Conservation (phyloP, 2,113 vertebrate species). For the Psilopogon haemacephalus region DNA sequence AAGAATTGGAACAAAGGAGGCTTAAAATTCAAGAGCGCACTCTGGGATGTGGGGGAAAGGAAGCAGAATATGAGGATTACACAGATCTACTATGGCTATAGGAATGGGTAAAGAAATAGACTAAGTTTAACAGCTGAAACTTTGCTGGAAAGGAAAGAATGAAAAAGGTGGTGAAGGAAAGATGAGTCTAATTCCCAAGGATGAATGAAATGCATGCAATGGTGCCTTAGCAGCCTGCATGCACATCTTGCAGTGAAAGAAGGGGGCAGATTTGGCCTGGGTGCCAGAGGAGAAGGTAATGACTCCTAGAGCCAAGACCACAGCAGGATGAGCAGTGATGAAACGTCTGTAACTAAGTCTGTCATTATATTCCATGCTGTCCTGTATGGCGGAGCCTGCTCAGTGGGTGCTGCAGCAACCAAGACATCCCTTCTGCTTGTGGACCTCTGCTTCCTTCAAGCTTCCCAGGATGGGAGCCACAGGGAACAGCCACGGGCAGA, state of each 20-base stretch:
- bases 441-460: neutral
- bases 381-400: neutral
- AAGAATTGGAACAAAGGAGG: neutral
- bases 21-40: neutral
- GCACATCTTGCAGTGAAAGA: neutral
- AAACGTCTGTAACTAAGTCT: neutral
- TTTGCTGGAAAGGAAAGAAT: neutral
- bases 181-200: accelerated
- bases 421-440: neutral
- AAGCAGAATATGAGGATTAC: neutral
- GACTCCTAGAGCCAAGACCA: neutral
- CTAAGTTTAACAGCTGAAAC: neutral
- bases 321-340: neutral
- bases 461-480: neutral
- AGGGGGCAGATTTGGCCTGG: neutral
- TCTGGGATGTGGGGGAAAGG: neutral
- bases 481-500: neutral
- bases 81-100: neutral
- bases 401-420: neutral
- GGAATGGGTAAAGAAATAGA: neutral
- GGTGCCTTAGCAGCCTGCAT: neutral
- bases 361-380: neutral
- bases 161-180: neutral
- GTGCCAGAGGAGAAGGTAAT: neutral
- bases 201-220: neutral